Conservation (phyloP, 2,888 invertebrate genomes). For the Pseudoips prasinana region DNA sequence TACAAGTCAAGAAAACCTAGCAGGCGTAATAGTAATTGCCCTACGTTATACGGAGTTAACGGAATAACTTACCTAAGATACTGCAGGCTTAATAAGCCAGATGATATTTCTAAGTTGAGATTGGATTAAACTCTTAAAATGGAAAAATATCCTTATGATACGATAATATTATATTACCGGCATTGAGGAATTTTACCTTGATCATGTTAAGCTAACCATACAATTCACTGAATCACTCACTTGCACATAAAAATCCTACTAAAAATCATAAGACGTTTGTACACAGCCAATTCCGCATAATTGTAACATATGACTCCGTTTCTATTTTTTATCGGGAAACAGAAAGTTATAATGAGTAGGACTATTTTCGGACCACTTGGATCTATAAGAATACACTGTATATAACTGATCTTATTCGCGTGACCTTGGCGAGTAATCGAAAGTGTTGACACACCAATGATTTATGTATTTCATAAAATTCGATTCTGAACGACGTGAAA, state of each 20-base stretch:
- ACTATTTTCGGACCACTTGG: constrained; percentile 72
- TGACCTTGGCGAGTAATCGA: constrained; percentile 73
- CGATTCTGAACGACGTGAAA: constrained; percentile 62
- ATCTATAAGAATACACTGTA: constrained; percentile 56
- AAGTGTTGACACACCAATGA: constrained; percentile 73
- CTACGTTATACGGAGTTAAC: no score
- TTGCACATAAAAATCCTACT: constrained; percentile 35
- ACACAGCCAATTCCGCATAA: constrained; percentile 45
- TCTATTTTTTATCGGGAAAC: constrained; percentile 69
- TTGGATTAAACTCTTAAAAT: no score
- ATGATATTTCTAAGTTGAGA: no score
- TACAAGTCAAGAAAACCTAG: no score
- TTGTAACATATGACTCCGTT: constrained; percentile 69
- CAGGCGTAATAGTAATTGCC: no score
- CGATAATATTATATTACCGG: no score
- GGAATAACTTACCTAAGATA: no score
- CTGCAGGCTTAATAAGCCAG: no score
- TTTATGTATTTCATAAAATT: constrained; percentile 68
- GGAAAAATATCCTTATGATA: background rate
- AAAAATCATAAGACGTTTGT: constrained; percentile 34
- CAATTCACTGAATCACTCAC: constrained; percentile 44
- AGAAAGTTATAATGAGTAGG: constrained; percentile 74
- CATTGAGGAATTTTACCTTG: no score
- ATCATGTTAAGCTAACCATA: constrained; percentile 28
- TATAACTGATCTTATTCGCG: constrained; percentile 48